Base-by-base conservation (phyloP, 2,888 invertebrate species). In the Drosophila kanekoi region DNA sequence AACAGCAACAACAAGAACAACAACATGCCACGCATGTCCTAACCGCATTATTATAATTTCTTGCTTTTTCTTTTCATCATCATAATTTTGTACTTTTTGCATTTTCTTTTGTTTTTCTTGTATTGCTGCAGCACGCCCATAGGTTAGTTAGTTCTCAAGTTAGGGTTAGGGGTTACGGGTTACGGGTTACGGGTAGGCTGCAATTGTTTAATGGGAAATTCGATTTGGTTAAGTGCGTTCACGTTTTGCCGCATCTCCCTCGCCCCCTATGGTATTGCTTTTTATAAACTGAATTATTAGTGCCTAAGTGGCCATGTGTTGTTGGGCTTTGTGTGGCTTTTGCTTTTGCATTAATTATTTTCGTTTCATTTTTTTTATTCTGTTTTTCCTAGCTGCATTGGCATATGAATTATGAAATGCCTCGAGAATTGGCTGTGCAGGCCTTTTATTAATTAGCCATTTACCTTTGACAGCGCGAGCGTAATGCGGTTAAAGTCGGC, bases 171-270 rank as follows among this genome's bases (percentile, higher is more conserved):
- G 72, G 72, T 66, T 63, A 57, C 63, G 43, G 57, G 45, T 45
- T n/a, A n/a, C n/a, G 48, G 72, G 72, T 66, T 63, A 57, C 63
- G 43, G 57, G 45, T 45, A 61, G 60, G 43, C 57, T 72, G 64
- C 76, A 72, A 80, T 87, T 87, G 76, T 79, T 82, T 75, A 72
- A 79, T 75, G 67, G 71, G 44, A 68, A 86, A 86, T 88, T 88
- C 71, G 89, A 86, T 88, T 86, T 88, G 85, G 84, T 86, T 86
- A 85, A 86, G 85, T 88, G 88, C 83, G 73, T 70, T 72, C 69
- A 4, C 43, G 13, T 63, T 61, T 47, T 23, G 13, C 45, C 43
- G 14, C 53, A n/a, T 20, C 14, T 1, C 1, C 14, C 1, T 0
- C 13, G 5, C 18, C 28, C 16, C 32, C 18, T 23, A 18, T 45